Conservation (phyloP, 2,888 invertebrate genomes). For the Drosophila mettleri region DNA sequence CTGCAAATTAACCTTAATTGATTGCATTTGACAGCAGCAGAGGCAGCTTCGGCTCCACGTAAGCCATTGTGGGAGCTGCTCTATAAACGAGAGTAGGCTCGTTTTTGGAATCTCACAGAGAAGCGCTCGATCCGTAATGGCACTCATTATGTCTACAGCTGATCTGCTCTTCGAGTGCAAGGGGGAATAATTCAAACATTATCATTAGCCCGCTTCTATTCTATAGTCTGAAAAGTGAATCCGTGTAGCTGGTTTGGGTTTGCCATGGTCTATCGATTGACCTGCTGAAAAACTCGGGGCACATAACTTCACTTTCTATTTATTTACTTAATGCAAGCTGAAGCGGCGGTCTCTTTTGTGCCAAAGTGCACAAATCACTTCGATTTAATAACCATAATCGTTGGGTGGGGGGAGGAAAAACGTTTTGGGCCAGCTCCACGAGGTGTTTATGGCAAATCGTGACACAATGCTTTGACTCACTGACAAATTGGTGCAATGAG, state of each 20-base stretch:
- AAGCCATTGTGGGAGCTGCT: slow-evolving; percentile 63
- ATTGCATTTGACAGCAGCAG: slow-evolving; percentile 74
- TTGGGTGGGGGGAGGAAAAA: slow-evolving; percentile 25
- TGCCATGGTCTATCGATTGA: slow-evolving; percentile 48
- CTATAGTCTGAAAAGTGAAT: slow-evolving; percentile 62
- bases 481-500: slow-evolving; percentile 57
- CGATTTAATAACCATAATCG: slow-evolving; percentile 76
- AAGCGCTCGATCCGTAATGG: slow-evolving; percentile 49
- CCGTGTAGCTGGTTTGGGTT: slow-evolving; percentile 27
- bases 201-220: slow-evolving; percentile 71
- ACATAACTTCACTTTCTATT: slow-evolving; percentile 72
- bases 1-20: slow-evolving; percentile 77
- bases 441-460: slow-evolving; percentile 77
- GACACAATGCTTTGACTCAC: slow-evolving; percentile 70
- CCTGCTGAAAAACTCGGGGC: slow-evolving; percentile 45
- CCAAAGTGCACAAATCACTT: slow-evolving; percentile 65
- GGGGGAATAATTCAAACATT: slow-evolving; percentile 61
- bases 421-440: slow-evolving; percentile 54
- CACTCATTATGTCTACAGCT: slow-evolving; percentile 59
- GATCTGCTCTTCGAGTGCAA: slow-evolving; percentile 35
- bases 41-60: neutral
- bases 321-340: slow-evolving; percentile 34
- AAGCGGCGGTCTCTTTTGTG: slow-evolving; percentile 71
- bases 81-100: slow-evolving; percentile 56
- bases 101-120: slow-evolving; percentile 17